Conservation (phyloP, 2,797 vertebrate genomes). For the Poeciliopsis infans region DNA sequence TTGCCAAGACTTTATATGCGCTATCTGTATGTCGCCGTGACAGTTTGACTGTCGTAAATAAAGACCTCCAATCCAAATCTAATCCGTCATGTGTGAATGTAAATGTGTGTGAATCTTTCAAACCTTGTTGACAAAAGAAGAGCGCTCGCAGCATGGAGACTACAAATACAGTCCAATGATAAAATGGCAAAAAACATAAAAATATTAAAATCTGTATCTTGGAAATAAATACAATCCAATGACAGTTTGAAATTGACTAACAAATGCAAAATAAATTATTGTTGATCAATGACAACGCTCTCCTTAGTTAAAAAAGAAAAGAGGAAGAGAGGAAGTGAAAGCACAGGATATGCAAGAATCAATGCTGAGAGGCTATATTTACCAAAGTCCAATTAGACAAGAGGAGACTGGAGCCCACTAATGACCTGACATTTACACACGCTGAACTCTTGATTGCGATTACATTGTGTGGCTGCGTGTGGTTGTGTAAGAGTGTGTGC, state of each 20-base stretch:
- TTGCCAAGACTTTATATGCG: background rate
- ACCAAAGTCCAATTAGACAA: conserved; percentile 70
- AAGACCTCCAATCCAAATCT: background rate
- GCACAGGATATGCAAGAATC: conserved; percentile 54
- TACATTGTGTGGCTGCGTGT: conserved; percentile 34
- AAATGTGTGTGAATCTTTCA: background rate
- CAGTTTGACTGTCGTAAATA: too few relatives aligned
- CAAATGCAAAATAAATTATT: background rate
- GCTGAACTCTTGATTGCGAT: conserved; percentile 63
- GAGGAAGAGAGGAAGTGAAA: conserved; percentile 29
- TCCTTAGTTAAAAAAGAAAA: conserved; percentile 1
- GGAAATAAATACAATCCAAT: background rate
- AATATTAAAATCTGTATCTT: background rate
- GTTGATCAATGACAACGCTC: background rate
- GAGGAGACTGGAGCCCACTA: conserved; percentile 63
- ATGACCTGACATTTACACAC: conserved; percentile 76
- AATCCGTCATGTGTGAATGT: background rate
- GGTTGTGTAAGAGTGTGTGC: conserved; percentile 8
- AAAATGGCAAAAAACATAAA: background rate
- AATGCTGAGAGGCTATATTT: conserved; percentile 67
- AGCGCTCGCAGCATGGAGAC: too few relatives aligned
- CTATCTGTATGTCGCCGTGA: background rate
- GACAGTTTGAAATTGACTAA: background rate
- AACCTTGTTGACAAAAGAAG: background rate
- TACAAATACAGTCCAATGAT: background rate